Conservation (phyloP, 2,888 invertebrate species). For the Eledona agricola region DNA sequence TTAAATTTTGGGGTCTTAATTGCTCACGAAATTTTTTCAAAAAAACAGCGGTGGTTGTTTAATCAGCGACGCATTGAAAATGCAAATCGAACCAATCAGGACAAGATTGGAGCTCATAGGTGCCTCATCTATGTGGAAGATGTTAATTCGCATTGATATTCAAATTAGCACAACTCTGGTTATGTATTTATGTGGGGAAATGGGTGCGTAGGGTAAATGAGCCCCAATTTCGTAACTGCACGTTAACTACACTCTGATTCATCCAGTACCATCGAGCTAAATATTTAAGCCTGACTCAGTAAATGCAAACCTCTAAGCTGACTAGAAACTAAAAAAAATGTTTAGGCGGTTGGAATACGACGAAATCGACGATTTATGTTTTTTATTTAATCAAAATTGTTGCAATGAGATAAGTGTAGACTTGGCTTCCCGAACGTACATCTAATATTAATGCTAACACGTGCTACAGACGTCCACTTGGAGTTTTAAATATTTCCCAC, state of each 20-base stretch:
- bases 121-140: conserved; percentile 35
- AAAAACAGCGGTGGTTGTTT: conserved; percentile 1
- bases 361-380: no score
- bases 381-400: no score
- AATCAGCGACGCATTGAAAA: conserved; percentile 2
- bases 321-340: no score
- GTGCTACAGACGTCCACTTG: no score
- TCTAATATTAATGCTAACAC: no score
- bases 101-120: conserved; percentile 31
- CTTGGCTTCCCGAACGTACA: no score
- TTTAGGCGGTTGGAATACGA: no score
- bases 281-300: no score
- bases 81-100: conserved; percentile 21
- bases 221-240: conserved; percentile 42
- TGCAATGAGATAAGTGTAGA: no score
- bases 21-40: conserved; percentile 28
- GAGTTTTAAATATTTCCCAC: no score
- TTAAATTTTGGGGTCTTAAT: conserved; percentile 47
- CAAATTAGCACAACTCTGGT: conserved; percentile 37
- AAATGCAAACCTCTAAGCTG: no score
- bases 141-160: conserved; percentile 41
- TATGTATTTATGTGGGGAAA: conserved; percentile 30
- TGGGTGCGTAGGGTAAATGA: conserved; percentile 22
- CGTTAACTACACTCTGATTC: conserved; percentile 42
- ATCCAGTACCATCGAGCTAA: no score